Evolutionary conservation across 2,797 vertebrate species (phyloP).

Genomic region (Spinibarbus caldwelli): DNA sequence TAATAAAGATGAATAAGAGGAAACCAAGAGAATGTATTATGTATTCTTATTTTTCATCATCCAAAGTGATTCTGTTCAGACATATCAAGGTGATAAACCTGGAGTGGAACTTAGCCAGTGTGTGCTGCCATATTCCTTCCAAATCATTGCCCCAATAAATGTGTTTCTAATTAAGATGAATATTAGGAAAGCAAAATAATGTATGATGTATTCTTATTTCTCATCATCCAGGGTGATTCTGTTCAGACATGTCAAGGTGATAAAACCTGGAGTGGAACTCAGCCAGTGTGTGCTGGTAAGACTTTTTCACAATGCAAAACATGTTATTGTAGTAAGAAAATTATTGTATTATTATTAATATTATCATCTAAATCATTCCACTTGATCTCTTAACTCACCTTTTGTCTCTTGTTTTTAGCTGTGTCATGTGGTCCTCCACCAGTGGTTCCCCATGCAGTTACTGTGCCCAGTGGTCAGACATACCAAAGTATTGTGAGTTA

Average conservation of each 20-base stretch:
- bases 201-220: neutral
- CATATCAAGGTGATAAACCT: no score
- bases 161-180: no score
- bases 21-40: neutral
- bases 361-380: neutral
- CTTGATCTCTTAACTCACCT: neutral
- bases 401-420: constrained; percentile 66
- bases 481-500: constrained; percentile 80
- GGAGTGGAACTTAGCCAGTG: no score
- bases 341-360: neutral
- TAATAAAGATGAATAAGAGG: neutral
- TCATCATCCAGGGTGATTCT: constrained; percentile 79
- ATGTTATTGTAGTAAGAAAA: neutral
- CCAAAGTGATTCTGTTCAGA: no score
- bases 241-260: constrained; percentile 87
- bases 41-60: no score
- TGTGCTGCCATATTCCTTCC: no score
- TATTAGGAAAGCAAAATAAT: no score
- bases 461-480: constrained; percentile 69
- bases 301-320: constrained; percentile 44
- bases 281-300: constrained; percentile 87
- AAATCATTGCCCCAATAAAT: no score
- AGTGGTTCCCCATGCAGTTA: constrained; percentile 75
- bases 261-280: constrained; percentile 84
- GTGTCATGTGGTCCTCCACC: constrained; percentile 81